Percentiles rank a stretch among this genome's conserved stretches.
These are phyloP conservation scores for Brevimyrus niger DNA, from an alignment of 2,113 vertebrate species.

Conservation along the genomic window DNA sequence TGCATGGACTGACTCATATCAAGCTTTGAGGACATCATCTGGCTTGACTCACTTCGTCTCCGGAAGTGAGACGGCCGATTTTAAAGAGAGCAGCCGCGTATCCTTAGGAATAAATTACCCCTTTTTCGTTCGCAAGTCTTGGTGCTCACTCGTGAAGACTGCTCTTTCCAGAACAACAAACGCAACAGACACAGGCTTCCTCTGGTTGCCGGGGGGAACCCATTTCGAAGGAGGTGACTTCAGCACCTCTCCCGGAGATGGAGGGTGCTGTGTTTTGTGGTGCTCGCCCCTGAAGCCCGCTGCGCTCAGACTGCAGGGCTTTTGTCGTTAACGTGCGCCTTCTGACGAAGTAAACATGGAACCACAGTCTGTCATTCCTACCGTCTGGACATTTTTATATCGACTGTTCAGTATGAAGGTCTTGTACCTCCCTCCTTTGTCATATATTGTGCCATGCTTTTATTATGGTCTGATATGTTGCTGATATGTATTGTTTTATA, in stretches of 20 bases:
- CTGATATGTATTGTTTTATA: slow-evolving; percentile 16
- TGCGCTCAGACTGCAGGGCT: background rate
- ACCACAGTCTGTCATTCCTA: background rate
- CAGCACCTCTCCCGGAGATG: background rate
- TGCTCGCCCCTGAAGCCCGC: background rate
- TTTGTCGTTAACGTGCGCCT: background rate
- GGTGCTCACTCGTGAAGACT: background rate
- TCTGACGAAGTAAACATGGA: slow-evolving; percentile 10
- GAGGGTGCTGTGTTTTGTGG: background rate
- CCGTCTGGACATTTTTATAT: background rate
- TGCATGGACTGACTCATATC: background rate
- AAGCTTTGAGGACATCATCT: background rate
- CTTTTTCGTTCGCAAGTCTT: background rate
- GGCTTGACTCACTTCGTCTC: background rate
- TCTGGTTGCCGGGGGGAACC: background rate
- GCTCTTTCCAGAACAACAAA: background rate
- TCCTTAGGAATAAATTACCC: background rate
- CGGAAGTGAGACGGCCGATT: slow-evolving; percentile 5
- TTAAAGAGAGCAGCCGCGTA: background rate
- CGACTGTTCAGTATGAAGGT: slow-evolving; percentile 1
- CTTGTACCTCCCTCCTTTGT: background rate
- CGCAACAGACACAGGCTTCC: background rate
- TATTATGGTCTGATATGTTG: slow-evolving; percentile 9
- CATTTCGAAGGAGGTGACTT: background rate
- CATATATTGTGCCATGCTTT: slow-evolving; percentile 16